A percentile compares a stretch with the other conserved stretches of the same genome.
phyloP scores from a whole-genome alignment of 2,797 vertebrate species.

The Petrocephalus sullivani region DNA sequence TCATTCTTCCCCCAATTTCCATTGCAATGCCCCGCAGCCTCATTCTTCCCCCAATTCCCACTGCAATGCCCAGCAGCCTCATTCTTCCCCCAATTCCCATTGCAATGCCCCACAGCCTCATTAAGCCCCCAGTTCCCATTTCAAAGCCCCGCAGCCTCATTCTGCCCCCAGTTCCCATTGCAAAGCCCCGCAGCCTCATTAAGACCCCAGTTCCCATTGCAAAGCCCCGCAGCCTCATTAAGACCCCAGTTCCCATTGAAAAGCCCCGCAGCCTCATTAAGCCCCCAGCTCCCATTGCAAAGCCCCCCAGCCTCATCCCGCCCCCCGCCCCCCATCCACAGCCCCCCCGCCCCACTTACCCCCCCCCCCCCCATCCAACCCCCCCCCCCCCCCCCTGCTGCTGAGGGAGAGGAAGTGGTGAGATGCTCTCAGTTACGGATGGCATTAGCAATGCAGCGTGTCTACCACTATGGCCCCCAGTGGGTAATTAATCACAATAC shows the following conservation, averaged over 20 bases:
- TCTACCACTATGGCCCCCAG: slow-evolving; percentile 21
- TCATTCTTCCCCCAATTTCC: no score
- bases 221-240: background rate
- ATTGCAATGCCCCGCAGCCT: no score
- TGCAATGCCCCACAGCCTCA: background rate
- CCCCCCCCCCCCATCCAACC: background rate
- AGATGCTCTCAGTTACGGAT: slow-evolving; percentile 25
- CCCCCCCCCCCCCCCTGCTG: background rate
- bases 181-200: background rate
- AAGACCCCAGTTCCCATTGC: background rate
- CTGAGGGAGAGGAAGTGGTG: slow-evolving; percentile 12
- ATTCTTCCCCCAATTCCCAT: background rate
- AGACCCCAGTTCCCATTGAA: background rate
- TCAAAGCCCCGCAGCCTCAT: background rate
- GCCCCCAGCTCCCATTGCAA: background rate
- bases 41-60: no score
- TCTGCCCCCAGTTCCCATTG: background rate
- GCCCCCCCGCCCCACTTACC: no score
- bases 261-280: background rate
- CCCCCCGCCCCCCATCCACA: background rate
- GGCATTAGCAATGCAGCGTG: slow-evolving; percentile 25
- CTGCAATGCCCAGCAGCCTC: background rate
- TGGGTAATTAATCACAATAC: slow-evolving; percentile 33
- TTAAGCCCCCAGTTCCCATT: background rate
- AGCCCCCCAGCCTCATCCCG: background rate